Conservation (phyloP, 2,113 vertebrate genomes). For the Connochaetes taurinus region DNA sequence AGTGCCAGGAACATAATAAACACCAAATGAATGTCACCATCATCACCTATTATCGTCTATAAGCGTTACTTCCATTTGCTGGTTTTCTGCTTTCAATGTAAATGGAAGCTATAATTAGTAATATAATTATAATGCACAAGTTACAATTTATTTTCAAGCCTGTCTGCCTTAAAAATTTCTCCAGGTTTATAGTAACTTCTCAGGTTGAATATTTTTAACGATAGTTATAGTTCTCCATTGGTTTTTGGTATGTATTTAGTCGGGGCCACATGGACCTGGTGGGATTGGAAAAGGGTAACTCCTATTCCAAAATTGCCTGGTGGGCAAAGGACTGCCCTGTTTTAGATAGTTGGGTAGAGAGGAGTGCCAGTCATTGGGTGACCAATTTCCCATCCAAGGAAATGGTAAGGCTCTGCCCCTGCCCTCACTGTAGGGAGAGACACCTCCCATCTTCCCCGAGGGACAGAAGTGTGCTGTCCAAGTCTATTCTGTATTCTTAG, state of each 20-base stretch:
- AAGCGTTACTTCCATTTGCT: not conserved
- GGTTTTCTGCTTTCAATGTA: not conserved
- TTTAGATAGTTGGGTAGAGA: not conserved
- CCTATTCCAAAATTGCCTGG: not conserved
- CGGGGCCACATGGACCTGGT: not conserved
- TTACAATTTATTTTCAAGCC: not conserved
- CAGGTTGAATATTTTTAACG: slow-evolving; percentile 8
- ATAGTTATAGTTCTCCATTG: not conserved
- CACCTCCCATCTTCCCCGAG: not conserved
- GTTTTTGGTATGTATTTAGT: not conserved
- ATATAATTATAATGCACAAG: not conserved
- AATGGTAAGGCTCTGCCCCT: not conserved
- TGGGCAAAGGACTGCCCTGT: no score
- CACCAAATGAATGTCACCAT: not conserved
- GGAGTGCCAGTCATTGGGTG: not conserved
- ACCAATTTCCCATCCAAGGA: not conserved
- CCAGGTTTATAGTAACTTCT: not conserved
- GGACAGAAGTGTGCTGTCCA: not conserved
- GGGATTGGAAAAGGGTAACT: not conserved
- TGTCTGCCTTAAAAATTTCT: not conserved
- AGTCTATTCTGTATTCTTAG: not conserved
- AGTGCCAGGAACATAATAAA: not conserved
- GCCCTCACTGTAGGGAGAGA: not conserved
- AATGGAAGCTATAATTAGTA: slow-evolving; percentile 3
- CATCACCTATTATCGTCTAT: not conserved